These are phyloP conservation scores for Lutjanus campechanus DNA, from an alignment of 2,797 vertebrate genomes.

Conservation along the genomic window DNA sequence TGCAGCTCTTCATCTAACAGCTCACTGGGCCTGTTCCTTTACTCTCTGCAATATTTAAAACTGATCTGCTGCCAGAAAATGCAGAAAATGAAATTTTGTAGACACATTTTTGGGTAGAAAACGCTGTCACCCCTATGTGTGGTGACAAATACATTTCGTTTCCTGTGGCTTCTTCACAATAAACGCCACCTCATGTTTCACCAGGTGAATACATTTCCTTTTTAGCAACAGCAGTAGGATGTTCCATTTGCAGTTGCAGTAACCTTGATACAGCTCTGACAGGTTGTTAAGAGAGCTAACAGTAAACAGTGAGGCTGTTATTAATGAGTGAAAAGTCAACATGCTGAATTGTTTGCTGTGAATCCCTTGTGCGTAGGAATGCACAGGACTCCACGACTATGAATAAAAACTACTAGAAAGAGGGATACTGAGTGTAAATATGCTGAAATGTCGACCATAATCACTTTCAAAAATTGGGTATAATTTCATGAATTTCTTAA, in stretches of 20 bases:
- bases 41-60: not conserved
- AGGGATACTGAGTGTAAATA: not conserved
- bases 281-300: not conserved
- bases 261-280: not conserved
- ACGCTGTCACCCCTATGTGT: not conserved
- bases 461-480: not conserved
- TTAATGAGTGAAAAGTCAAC: not conserved
- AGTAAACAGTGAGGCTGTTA: not conserved
- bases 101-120: not conserved
- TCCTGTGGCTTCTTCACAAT: conserved; percentile 3
- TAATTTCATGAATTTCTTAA: not conserved
- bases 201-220: too few relatives aligned
- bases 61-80: not conserved
- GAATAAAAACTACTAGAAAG: too few relatives aligned
- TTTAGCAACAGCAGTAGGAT: not conserved
- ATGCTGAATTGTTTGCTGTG: not conserved
- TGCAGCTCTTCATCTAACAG: not conserved
- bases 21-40: not conserved
- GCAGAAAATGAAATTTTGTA: not conserved
- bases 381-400: not conserved
- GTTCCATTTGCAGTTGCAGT: not conserved
- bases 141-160: not conserved
- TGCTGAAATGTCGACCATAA: not conserved
- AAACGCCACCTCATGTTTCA: not conserved
- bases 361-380: not conserved